Evolutionary conservation across 2,797 vertebrate species (phyloP).

Genomic region (Oreonectes daqikongensis): DNA sequence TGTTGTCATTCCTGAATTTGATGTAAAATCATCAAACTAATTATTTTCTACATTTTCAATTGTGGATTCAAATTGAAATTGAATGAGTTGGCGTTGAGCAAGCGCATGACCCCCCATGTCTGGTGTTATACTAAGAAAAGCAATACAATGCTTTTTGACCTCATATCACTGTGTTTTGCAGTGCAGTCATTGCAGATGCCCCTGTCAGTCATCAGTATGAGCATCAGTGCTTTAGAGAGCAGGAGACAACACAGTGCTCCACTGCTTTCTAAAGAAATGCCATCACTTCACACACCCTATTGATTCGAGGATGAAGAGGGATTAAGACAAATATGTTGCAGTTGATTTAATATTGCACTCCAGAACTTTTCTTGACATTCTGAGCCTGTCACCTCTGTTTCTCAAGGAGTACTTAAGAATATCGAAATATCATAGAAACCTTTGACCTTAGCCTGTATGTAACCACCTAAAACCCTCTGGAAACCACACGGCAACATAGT

Average conservation of each 20-base stretch:
- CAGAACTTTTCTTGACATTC: not conserved
- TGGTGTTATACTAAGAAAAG: not conserved
- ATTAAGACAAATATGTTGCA: slow-evolving; percentile 40
- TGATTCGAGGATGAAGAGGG: slow-evolving; percentile 36
- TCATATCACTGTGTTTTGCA: not conserved
- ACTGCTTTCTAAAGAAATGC: slow-evolving; percentile 34
- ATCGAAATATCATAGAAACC: slow-evolving; percentile 31
- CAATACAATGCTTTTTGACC: not conserved
- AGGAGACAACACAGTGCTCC: slow-evolving; percentile 17
- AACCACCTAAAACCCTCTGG: not conserved
- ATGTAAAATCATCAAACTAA: no score
- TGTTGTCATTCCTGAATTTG: no score
- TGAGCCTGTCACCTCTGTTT: not conserved
- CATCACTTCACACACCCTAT: slow-evolving; percentile 29
- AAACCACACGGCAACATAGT: not conserved
- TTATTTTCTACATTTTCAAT: no score
- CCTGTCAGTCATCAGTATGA: slow-evolving; percentile 26
- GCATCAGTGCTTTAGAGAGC: slow-evolving; percentile 20
- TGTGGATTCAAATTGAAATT: no score
- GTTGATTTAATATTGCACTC: slow-evolving; percentile 33
- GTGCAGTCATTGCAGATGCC: not conserved
- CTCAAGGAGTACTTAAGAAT: slow-evolving; percentile 30
- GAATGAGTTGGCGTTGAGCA: no score
- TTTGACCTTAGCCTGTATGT: not conserved
- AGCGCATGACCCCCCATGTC: no score